Conservation (phyloP, 2,888 invertebrate genomes). For the Troilus luridus region DNA sequence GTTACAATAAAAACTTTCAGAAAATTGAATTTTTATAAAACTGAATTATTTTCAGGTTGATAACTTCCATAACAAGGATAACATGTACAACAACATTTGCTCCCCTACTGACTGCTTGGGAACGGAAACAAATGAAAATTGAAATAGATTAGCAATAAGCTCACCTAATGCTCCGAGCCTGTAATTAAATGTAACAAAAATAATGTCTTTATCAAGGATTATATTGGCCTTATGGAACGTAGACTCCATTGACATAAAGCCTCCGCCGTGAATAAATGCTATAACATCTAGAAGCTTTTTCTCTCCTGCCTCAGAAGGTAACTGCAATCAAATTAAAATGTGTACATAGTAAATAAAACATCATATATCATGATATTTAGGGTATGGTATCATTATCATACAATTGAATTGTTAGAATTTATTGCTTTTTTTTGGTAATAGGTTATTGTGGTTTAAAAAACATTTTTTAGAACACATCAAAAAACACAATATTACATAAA, state of each 20-base stretch:
- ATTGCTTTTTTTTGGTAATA: not conserved
- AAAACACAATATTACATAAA: too few relatives aligned
- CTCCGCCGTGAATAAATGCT: not conserved
- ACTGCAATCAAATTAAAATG: not conserved
- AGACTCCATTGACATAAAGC: not conserved
- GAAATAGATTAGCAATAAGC: not conserved
- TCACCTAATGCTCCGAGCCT: not conserved
- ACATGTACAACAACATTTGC: too few relatives aligned
- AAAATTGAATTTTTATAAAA: too few relatives aligned
- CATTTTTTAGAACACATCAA: too few relatives aligned
- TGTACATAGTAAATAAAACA: too few relatives aligned
- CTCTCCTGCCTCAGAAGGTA: not conserved
- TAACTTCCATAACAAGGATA: too few relatives aligned
- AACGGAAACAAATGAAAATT: not conserved
- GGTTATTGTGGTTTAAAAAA: not conserved
- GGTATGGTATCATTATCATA: too few relatives aligned
- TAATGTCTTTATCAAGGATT: not conserved
- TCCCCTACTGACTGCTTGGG: too few relatives aligned
- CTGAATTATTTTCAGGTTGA: too few relatives aligned
- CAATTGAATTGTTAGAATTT: not conserved
- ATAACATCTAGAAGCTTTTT: not conserved
- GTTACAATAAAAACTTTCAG: too few relatives aligned
- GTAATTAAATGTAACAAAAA: conserved; percentile 9
- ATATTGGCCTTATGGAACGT: not conserved
- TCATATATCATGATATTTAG: not conserved